phyloP scores from a whole-genome alignment of 2,888 invertebrate genomes.

The Subacronicta megacephala region DNA sequence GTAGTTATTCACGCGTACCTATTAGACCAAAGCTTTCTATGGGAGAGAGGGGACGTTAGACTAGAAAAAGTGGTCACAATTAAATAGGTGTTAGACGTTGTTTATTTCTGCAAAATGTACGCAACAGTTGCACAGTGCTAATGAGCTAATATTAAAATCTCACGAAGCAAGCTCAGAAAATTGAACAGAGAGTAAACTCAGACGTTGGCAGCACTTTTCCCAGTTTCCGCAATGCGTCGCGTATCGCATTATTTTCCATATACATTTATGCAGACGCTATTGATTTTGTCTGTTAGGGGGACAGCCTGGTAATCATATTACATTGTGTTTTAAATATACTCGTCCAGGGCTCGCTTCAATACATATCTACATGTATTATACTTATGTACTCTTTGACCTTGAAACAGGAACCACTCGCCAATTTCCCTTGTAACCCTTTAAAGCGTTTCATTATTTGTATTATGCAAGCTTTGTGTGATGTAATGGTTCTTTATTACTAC shows the following conservation, averaged over 20 bases:
- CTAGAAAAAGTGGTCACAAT: no score
- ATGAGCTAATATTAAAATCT: no score
- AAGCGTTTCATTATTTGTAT: conserved; percentile 56
- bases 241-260: conserved; percentile 76
- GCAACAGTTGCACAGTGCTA: no score
- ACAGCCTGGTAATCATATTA: conserved; percentile 87
- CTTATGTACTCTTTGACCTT: conserved; percentile 66
- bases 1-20: no score
- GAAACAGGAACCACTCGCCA: conserved; percentile 64
- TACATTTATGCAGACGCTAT: conserved; percentile 85
- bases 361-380: conserved; percentile 12
- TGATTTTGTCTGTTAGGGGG: conserved; percentile 90
- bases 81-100: no score
- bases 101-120: no score
- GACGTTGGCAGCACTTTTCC: neutral
- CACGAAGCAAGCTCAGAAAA: neutral
- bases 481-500: conserved; percentile 49
- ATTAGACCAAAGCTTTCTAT: no score
- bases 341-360: conserved; percentile 65
- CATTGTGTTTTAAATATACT: conserved; percentile 86
- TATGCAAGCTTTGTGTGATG: conserved; percentile 35
- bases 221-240: conserved; percentile 60
- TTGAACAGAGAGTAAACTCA: neutral
- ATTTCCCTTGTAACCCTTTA: conserved; percentile 50
- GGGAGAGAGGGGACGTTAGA: no score